Evolutionary conservation across 2,888 invertebrate genomes (phyloP).

Genomic region (Meiosimyza decipiens): DNA sequence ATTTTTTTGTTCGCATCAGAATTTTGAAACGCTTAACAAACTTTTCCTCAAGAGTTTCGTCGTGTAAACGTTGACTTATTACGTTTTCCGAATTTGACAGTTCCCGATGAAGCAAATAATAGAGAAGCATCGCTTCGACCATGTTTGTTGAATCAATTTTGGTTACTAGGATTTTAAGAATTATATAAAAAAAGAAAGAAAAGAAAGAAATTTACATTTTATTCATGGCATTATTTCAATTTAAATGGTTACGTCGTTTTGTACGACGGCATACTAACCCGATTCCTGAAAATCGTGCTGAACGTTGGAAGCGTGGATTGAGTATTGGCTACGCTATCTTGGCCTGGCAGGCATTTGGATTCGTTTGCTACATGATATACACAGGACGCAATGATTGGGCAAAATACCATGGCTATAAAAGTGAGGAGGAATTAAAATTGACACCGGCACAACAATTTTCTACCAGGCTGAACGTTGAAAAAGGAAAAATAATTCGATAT

Average conservation of each 20-base stretch:
- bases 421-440: slow-evolving; percentile 70
- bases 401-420: slow-evolving; percentile 73
- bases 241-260: slow-evolving; percentile 69
- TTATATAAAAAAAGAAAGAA: no score
- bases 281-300: slow-evolving; percentile 69
- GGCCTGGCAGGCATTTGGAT: slow-evolving; percentile 79
- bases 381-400: slow-evolving; percentile 77
- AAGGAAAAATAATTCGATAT: slow-evolving; percentile 62
- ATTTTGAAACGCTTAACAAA: no score
- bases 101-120: no score
- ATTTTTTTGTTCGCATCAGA: no score
- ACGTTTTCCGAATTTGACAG: no score
- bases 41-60: no score
- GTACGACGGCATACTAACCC: slow-evolving; percentile 68
- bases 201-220: no score
- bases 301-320: slow-evolving; percentile 72
- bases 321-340: slow-evolving; percentile 74
- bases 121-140: no score
- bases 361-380: slow-evolving; percentile 71
- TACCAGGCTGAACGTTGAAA: slow-evolving; percentile 56
- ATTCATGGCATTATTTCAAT: slow-evolving; percentile 65
- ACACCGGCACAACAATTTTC: slow-evolving; percentile 68
- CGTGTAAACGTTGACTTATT: no score
- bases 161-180: no score
- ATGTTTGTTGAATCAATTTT: no score